Percentiles rank a stretch among this genome's conserved stretches.
These are phyloP conservation scores for Hapalemur alaotrensis DNA, from an alignment of 2,797 vertebrate genomes.

Conservation along the genomic window DNA sequence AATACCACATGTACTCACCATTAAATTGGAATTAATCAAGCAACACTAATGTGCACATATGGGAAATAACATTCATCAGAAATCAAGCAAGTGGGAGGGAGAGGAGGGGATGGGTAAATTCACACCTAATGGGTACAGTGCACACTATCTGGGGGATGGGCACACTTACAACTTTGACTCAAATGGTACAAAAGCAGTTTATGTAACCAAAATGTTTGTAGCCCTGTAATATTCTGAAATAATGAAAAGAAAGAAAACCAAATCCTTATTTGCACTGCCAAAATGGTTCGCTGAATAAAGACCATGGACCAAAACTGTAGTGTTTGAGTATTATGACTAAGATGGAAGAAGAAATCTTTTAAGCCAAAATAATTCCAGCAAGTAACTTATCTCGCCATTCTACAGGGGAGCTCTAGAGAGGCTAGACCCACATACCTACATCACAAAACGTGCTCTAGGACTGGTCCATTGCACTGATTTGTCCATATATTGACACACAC, in stretches of 20 bases:
- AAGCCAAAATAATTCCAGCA: neutral
- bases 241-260: neutral
- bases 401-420: neutral
- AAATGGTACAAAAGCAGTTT: no score
- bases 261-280: neutral
- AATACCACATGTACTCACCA: no score
- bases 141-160: no score
- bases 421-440: neutral
- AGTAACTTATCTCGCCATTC: neutral
- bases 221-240: no score
- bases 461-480: neutral
- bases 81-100: no score
- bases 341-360: neutral
- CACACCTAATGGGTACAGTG: no score
- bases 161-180: no score
- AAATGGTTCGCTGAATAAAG: neutral
- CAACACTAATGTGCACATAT: no score
- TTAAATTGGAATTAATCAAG: no score
- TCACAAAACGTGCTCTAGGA: neutral
- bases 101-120: no score
- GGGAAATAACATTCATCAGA: no score
- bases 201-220: no score
- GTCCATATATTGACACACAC: accelerated
- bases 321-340: neutral
- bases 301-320: neutral